Conservation (phyloP, 2,888 invertebrate species). For the Lithophane ornitopus region DNA sequence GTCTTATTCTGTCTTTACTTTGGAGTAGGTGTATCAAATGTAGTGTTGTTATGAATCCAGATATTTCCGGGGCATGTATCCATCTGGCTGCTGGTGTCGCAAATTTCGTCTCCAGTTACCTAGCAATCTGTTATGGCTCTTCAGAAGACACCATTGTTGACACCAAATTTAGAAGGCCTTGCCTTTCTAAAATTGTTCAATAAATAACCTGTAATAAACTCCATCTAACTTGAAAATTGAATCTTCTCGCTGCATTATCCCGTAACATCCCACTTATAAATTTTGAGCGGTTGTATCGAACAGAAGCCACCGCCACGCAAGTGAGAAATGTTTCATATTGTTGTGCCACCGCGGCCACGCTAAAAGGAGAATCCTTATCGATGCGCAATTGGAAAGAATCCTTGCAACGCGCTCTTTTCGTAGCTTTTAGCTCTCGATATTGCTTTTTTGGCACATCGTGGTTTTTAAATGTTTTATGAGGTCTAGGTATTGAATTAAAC, state of each 20-base stretch:
- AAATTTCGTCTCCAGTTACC: too few species aligned
- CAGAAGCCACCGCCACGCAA: conserved; percentile 45
- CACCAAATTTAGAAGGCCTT: too few species aligned
- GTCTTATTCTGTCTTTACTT: not conserved
- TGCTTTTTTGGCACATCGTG: conserved; percentile 34
- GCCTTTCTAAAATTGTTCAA: not conserved
- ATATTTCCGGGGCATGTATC: not conserved
- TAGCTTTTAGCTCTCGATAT: conserved; percentile 68
- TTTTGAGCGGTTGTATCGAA: conserved; percentile 48
- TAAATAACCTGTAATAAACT: conserved; percentile 2
- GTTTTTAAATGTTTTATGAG: conserved; percentile 13
- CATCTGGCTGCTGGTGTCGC: not conserved
- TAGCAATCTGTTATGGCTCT: not conserved
- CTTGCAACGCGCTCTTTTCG: conserved; percentile 76
- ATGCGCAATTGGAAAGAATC: conserved; percentile 85
- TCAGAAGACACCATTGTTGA: too few species aligned
- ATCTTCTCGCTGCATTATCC: conserved; percentile 14
- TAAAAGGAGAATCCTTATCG: conserved; percentile 82
- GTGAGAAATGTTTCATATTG: conserved; percentile 76
- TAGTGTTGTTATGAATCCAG: not conserved
- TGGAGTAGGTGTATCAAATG: not conserved
- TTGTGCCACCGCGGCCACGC: conserved; percentile 72
- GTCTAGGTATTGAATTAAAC: not conserved
- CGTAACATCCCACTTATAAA: conserved; percentile 21
- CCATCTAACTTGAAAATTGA: conserved; percentile 17